Evolutionary conservation across 2,888 invertebrate genomes (phyloP), one percentile per base, ranked within the genome.

Genomic region (Drosophila dives): DNA sequence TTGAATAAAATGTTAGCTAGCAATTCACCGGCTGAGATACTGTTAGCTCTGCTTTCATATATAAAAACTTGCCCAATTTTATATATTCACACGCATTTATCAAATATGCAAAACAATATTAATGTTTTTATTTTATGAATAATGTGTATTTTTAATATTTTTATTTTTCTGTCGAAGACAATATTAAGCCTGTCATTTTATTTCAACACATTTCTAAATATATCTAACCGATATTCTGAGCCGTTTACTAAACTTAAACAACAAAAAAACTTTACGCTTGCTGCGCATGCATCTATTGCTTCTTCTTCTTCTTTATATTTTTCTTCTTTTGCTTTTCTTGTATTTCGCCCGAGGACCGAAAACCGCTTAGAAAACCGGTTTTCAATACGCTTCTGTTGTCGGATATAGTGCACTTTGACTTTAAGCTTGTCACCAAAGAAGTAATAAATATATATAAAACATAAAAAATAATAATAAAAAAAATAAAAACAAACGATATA

Each of bases 221-320:
- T 62, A 54, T 48, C 45, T 61, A 77, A 67, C 63, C 66, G 54
- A 72, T 76, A 72, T 77, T 76, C 77, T 76, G 49, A 58, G 69
- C 15, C 45, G 26, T 29, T 45, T 53, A 20, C 59, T 45, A 60
- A 75, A 64, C 60, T 50, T n/a, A 64, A 50, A 40, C 33, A 64
- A 77, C 4, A 29, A 26, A 26, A 4, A 29, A 55, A 72, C 54
- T 77, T 76, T 50, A 76, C 77, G 76, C 64, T 76, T 23, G 62
- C 55, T 76, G 67, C 64, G 53, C 64, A 40, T 59, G 40, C 40
- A 29, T 29, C 58, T 45, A 45, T 23, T 72, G 60, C 60, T 32
- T 40, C 60, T 33, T 61, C 56, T 49, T 20, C 45, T 38, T 38
- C 38, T 49, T 20, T 17, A 8, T 38, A 38, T 5, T 45, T 15